Evolutionary conservation across 2,797 vertebrate species (phyloP).

Genomic region (Artibeus jamaicensis): DNA sequence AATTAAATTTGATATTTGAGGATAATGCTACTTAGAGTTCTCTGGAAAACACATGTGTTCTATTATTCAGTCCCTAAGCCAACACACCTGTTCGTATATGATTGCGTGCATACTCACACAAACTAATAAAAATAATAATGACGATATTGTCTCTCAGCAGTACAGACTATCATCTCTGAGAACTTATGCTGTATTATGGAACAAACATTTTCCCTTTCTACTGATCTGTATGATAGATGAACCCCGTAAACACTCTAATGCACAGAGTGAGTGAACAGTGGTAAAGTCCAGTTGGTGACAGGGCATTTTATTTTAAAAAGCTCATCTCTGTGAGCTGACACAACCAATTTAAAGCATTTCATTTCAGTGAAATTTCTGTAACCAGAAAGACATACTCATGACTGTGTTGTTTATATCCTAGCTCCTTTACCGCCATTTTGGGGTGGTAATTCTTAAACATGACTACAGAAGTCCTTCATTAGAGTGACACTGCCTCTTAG

Average conservation of each 20-base stretch:
- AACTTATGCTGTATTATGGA: neutral
- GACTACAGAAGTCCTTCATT: neutral
- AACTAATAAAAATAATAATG: neutral
- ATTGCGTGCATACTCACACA: neutral
- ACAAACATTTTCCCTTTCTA: neutral
- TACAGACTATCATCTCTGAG: neutral
- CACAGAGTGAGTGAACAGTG: neutral
- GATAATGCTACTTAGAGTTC: constrained; percentile 27
- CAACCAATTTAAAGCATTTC: neutral
- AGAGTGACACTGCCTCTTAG: neutral
- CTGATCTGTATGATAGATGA: neutral
- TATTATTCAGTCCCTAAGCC: neutral
- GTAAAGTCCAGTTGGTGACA: neutral
- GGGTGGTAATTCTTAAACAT: neutral
- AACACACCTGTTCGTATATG: neutral
- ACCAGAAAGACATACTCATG: neutral
- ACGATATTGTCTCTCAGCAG: neutral
- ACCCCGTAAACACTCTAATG: neutral
- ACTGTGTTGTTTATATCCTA: neutral
- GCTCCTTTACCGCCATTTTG: neutral
- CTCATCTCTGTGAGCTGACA: neutral
- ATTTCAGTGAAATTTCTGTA: neutral
- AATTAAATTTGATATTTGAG: constrained; percentile 44
- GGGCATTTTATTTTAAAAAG: neutral
- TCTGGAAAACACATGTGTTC: neutral